phyloP scores from a whole-genome alignment of 2,797 vertebrate genomes.

The Adrianichthys oophorus region DNA sequence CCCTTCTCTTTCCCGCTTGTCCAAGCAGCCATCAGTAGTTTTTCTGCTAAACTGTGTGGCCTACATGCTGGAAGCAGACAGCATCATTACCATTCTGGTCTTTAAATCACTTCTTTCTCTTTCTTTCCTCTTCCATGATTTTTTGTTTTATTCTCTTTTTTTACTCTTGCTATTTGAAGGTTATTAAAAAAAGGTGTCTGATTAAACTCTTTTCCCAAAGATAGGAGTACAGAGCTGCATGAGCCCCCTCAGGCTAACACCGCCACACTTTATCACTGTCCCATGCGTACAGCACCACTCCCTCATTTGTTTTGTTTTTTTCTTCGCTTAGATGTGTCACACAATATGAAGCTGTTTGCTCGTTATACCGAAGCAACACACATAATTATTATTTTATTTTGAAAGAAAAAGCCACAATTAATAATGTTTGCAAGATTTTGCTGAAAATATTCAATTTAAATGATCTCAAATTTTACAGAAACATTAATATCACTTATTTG shows the following conservation, averaged over 20 bases:
- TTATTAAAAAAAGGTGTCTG: no score
- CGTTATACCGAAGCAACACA: no score
- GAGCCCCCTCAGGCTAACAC: no score
- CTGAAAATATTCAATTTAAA: no score
- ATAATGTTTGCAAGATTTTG: no score
- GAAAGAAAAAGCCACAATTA: no score
- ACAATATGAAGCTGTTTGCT: no score
- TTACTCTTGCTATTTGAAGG: background rate
- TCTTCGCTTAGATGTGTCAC: background rate
- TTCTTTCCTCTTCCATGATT: slow-evolving; percentile 27
- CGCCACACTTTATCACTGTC: slow-evolving; percentile 40
- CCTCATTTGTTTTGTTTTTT: background rate
- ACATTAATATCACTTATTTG: no score
- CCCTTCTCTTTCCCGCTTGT: slow-evolving; percentile 27
- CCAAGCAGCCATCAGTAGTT: slow-evolving; percentile 10
- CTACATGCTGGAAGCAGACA: slow-evolving; percentile 48
- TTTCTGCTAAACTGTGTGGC: slow-evolving; percentile 56
- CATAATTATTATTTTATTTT: no score
- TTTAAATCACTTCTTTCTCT: slow-evolving; percentile 65
- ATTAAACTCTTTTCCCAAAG: no score
- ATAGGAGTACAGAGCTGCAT: no score
- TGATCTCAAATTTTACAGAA: no score
- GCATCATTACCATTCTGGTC: slow-evolving; percentile 55
- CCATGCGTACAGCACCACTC: slow-evolving; percentile 13
- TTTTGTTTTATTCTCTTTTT: background rate